Base-by-base conservation (phyloP, 2,888 invertebrate species). In the Zygothrica quintamaculata region DNA sequence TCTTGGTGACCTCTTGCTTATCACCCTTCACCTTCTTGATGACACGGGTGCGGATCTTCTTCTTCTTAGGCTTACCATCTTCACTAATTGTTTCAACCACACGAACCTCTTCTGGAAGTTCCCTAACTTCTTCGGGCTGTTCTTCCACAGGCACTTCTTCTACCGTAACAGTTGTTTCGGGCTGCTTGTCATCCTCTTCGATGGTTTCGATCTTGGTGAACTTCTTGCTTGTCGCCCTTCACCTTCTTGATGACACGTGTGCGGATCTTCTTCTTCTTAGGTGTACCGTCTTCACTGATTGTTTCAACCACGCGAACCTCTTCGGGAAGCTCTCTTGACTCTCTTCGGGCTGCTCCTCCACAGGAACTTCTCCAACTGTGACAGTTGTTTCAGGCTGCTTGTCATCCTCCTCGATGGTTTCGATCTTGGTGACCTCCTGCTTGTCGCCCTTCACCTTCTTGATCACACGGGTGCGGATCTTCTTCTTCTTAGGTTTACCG, bases 1-100 rank as follows among this genome's bases (percentile, higher is more conserved):
- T 76, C 53, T 69, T 76, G 4, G 76, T 76, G 15, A 76, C 70
- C 60, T 76, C 71, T 62, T 76, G 76, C 18, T 73, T 76, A 43
- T 47, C 66, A 15, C 76, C 76, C 68, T 71, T 76, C 22, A 73
- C 37, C 58, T 67, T 76, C 36, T 73, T 73, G 42, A 74, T 70
- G 0, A 74, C 60, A 6, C 70, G 67, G 9, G 74, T 74, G n/a
- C 74, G 69, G 12, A 70, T 70, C 60, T 65, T 70, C 55, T 47
- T 74, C 37, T 67, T 74, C 50, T 43, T 74, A 0, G 65, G 62
- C 12, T 59, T 74, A 26, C 70, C 70, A 5, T 70, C 66, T 47
- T 65, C 65, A 3, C 67, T 39, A 7, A 74, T 46, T 0, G 67
- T 48, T 53, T 74, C 74, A 7, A 67, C 26, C 3, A 65, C 52